Evolutionary conservation across 53 echinoderm and acorn worm species (phyloP).

Genomic region (Holothuria leucospilota): DNA sequence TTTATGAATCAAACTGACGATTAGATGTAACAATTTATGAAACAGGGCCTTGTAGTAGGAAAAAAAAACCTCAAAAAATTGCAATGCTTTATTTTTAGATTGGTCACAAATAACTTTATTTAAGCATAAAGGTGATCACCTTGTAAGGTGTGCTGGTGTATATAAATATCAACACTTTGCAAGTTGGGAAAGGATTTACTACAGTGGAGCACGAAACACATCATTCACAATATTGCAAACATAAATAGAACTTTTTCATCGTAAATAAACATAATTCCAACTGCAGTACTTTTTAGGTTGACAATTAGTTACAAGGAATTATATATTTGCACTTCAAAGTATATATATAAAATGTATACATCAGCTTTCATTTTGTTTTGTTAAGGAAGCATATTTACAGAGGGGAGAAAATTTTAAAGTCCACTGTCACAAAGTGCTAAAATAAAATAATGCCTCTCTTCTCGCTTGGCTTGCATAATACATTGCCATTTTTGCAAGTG

Average conservation of each 20-base stretch:
- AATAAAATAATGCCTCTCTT: neutral
- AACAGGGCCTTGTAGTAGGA: no score
- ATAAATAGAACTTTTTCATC: constrained; percentile 15
- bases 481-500: no score
- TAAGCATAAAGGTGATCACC: no score
- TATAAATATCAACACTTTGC: no score
- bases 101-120: no score
- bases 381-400: neutral
- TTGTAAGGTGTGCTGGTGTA: no score
- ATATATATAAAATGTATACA: constrained; percentile 34
- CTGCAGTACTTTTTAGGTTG: constrained; percentile 14
- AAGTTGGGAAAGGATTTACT: no score
- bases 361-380: constrained; percentile 2
- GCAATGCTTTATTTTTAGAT: no score
- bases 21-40: no score
- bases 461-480: no score
- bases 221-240: constrained; percentile 38
- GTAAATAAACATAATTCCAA: constrained; percentile 32
- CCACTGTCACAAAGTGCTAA: neutral
- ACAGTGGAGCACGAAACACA: constrained; percentile 7
- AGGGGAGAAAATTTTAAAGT: neutral
- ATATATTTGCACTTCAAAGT: constrained; percentile 39
- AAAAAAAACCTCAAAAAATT: no score
- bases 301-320: constrained; percentile 2
- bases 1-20: no score